Evolutionary conservation across 2,113 vertebrate species (phyloP), one percentile per base, ranked within the genome.

Genomic region (Menura novaehollandiae): DNA sequence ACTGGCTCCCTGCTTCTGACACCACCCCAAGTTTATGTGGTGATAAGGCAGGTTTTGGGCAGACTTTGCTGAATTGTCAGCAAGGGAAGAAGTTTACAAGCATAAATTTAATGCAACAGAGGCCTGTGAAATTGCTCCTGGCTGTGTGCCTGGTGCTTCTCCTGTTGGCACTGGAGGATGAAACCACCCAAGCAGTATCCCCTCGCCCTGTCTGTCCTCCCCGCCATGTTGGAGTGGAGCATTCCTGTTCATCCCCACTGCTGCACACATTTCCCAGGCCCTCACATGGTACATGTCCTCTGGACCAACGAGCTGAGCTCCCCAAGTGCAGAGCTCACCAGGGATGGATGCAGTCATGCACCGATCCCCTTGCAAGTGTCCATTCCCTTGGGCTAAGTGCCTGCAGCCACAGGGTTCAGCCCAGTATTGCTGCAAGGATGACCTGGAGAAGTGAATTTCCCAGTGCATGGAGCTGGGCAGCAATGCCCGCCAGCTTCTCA

Each of bases 211-310:
- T 27, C 43, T 41, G 24, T 76, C 47, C 84, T 86, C 26, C 28
- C 20, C 85, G 66, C 37, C 0, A 0, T 2, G 6, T n/a, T n/a
- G 43, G 37, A 92, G 51, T 1, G 0, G 37, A 66, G 37, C 26
- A 63, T 79, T 75, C 20, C 26, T 0, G 0, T 59, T 88, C 79
- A 66, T 55, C 21, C 46, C 19, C 46, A 37, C 23, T 20, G 24
- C 59, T 0, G 2, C 63, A 19, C 0, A 1, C 2, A 0, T 53
- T 74, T 86, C 15, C 15, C 4, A 3, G 46, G 62, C 15, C 15
- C 27, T 91, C 8, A 4, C 15, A 9, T 11, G 16, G 18, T 53
- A 60, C 21, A 9, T 58, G 35, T 9, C 41, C 49, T 32, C 30
- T 21, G 55, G 30, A 27, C 32, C 62, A n/a, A 46, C 0, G 1